Conservation (phyloP, 1,140 invertebrate species). For the Ceratoteleas bidentatus region DNA sequence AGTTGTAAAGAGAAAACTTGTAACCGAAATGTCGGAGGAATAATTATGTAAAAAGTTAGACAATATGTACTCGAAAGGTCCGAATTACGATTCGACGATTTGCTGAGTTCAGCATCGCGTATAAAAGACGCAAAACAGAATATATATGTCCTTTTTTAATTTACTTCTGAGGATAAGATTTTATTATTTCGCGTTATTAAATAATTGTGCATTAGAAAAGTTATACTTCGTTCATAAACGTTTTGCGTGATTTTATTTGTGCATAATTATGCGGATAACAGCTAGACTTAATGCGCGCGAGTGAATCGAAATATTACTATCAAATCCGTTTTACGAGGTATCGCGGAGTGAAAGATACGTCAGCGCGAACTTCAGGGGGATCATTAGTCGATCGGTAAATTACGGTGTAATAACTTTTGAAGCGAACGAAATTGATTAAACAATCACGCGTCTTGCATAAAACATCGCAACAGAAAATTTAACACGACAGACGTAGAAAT, state of each 20-base stretch:
- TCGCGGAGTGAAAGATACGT: neutral
- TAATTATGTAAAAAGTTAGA: no score
- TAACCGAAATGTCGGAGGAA: no score
- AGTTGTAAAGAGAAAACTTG: no score
- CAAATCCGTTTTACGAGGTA: neutral
- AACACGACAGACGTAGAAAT: neutral
- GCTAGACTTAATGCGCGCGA: neutral
- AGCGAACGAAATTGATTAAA: neutral
- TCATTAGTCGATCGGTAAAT: neutral
- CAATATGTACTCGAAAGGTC: no score
- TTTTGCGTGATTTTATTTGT: neutral
- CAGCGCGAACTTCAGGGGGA: neutral
- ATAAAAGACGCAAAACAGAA: no score
- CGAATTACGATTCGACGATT: no score
- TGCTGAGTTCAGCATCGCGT: no score
- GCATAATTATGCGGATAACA: neutral
- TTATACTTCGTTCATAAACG: neutral
- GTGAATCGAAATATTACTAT: neutral
- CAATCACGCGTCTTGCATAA: neutral
- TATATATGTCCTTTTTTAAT: no score
- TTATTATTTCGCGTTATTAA: neutral
- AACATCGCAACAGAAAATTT: neutral
- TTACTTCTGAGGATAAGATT: no score
- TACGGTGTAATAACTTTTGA: neutral
- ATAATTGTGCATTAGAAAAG: neutral